Evolutionary conservation across 1,140 invertebrate species (phyloP).

Genomic region (Cherax destructor): DNA sequence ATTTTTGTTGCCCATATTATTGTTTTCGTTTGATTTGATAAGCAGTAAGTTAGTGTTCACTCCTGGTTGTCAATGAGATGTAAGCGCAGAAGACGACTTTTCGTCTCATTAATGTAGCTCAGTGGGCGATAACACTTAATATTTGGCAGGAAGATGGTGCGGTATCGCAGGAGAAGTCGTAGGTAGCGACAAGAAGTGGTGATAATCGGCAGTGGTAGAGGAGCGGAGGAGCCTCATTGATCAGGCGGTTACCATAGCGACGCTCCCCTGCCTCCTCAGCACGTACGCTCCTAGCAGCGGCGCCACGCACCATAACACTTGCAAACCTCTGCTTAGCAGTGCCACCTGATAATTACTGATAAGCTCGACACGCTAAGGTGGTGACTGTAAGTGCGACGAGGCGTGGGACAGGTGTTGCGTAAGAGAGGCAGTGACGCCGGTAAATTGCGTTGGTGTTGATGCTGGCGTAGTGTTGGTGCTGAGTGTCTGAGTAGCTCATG

Average conservation of each 20-base stretch:
- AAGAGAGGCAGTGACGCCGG: background rate
- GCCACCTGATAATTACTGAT: conserved; percentile 9
- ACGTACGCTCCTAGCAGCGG: conserved; percentile 26
- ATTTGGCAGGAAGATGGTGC: background rate
- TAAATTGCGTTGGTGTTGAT: background rate
- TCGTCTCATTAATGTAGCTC: background rate
- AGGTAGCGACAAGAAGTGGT: conserved; percentile 35
- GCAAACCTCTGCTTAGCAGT: background rate
- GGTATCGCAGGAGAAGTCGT: background rate
- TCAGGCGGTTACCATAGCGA: conserved; percentile 63
- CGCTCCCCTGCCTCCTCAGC: background rate
- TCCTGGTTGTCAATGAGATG: background rate
- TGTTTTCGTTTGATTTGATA: conserved; percentile 20
- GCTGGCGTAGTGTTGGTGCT: conserved; percentile 13
- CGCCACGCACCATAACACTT: conserved; percentile 50
- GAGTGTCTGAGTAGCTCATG: conserved; percentile 44
- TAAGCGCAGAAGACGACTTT: background rate
- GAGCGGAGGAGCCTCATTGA: conserved; percentile 62
- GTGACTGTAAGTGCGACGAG: background rate
- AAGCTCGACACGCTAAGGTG: background rate
- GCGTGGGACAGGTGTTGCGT: background rate
- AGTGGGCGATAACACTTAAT: background rate
- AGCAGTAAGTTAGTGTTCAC: background rate
- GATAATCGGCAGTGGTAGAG: conserved; percentile 59
- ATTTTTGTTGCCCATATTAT: background rate